Base-by-base conservation (phyloP, 2,888 invertebrate species). In the Hartigia nigra region DNA sequence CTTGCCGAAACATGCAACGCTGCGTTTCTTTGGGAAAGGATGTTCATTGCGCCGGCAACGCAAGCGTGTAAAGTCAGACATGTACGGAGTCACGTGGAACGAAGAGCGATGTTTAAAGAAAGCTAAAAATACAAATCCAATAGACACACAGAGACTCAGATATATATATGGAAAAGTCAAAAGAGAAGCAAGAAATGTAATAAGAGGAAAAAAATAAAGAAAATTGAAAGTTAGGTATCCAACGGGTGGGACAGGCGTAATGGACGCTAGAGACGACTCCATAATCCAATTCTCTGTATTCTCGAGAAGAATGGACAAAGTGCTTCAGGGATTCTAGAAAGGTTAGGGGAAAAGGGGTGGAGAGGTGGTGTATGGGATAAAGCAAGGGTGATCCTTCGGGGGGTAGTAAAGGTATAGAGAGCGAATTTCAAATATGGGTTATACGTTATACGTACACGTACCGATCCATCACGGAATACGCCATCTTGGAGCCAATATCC, bases 401-500 rank as follows among this genome's bases (percentile, higher is more conserved):
- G n/a, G n/a, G n/a, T n/a, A 23, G 23, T 2, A 23, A 55, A 55
- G 55, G 55, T 55, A 55, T 55, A 55, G 55, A 55, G 55, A 23
- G 55, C 23, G 55, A 55, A 82, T 76, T 81, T 80, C 81, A 76
- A 77, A 79, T 74, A 76, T 78, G 79, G 84, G 83, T 82, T 82
- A 81, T 80, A 80, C 75, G 55, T 55, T 55, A 55, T 55, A 55
- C 55, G 55, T 55, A 55, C 55, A 55, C 79, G 82, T 79, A 81
- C 81, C 87, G 81, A 87, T 87, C 84, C 83, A 87, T 87, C 88
- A 86, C 81, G n/a, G 76, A 82, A 80, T 80, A 82, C 86, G 85
- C 85, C 83, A 86, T 86, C 86, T 87, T 85, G 86, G 80, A 88
- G 83, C 88, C 87, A 87, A 87, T 88, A 88, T 86, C 82, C 84